Base-by-base conservation (phyloP, 1,140 invertebrate species). In the Cydia strobilella region DNA sequence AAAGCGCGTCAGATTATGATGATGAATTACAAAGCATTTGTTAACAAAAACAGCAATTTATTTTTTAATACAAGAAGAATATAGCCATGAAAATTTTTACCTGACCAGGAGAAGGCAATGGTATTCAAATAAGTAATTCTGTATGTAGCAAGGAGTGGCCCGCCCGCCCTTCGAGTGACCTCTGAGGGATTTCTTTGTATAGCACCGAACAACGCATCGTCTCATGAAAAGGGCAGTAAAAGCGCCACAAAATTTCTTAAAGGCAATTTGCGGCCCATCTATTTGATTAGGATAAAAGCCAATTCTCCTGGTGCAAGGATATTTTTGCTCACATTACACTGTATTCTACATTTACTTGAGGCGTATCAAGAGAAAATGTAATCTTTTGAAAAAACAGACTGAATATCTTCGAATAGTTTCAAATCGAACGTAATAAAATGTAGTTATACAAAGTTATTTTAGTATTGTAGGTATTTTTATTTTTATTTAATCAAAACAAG, bases 261-360 rank as follows among this genome's bases (percentile, higher is more conserved):
- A 42, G n/a, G 65, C 31, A 69, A 69, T 62, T 51, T 74, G 62
- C 74, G 71, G 66, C 66, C n/a, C 75, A 76, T 71, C 72, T 77
- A 73, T 80, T 80, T 80, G 78, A 82, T 82, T 75, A 82, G 51
- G 80, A 73, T 78, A 80, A 82, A 82, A 82, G 80, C 80, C 59
- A 69, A 69, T 42, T 69, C 65, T 39, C 9, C 2, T 76, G 75
- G 72, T 76, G 72, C 48, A 48, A 48, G 63, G 62, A 73, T 76
- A 48, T 63, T 72, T 39, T 35, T 3, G 23, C 69, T 59, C 48
- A 9, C 31, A 35, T 69, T 69, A 69, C 65, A 31, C 6, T 42
- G 27, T 31, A 10, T 35, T 5, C 31, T 35, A 69, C 65, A 18
- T n/a, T 10, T 18, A 42, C 65, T 69, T 13, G 31, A 18, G 18